Evolutionary conservation across 2,888 invertebrate species (phyloP), one percentile per base, ranked within the genome.

Genomic region (Ligdia adustata): DNA sequence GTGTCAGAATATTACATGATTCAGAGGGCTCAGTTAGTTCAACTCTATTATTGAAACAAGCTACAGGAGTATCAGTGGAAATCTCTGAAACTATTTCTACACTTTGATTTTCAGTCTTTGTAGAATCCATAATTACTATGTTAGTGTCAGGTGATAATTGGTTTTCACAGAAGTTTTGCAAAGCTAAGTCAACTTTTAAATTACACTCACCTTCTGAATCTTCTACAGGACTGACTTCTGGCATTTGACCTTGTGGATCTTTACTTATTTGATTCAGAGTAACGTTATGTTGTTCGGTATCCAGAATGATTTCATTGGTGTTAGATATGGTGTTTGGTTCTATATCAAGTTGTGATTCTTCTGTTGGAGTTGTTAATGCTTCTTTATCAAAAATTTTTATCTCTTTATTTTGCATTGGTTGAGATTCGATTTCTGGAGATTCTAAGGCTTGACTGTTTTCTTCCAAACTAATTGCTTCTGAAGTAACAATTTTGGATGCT

Each of bases 371-470:
- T 7, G 11, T 26, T 26, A 24, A 13, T 2, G 12, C 4, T 11
- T 35, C n/a, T 27, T 12, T 9, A n/a, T 7, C 11, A 7, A n/a
- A n/a, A n/a, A n/a, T n/a, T n/a, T n/a, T n/a, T n/a, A n/a, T n/a
- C n/a, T n/a, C n/a, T n/a, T n/a, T n/a, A n/a, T n/a, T n/a, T n/a
- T n/a, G n/a, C n/a, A n/a, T n/a, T n/a, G n/a, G n/a, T n/a, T n/a
- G n/a, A n/a, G n/a, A n/a, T 37, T 27, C 4, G 1, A 11, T 37
- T 16, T 28, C 29, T 31, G 33, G 28, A 27, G 28, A 35, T 42
- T 44, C 44, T 29, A 7, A 3, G n/a, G 5, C 12, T 41, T 48
- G 24, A 24, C n/a, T 33, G 12, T 24, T 29, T 11, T 13, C 4
- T 26, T 22, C 18, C 9, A 28, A 15, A 3, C 2, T 32, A 6